These are phyloP conservation scores for Synanthedon andrenaeformis DNA, from an alignment of 2,888 invertebrate species.

Conservation along the genomic window DNA sequence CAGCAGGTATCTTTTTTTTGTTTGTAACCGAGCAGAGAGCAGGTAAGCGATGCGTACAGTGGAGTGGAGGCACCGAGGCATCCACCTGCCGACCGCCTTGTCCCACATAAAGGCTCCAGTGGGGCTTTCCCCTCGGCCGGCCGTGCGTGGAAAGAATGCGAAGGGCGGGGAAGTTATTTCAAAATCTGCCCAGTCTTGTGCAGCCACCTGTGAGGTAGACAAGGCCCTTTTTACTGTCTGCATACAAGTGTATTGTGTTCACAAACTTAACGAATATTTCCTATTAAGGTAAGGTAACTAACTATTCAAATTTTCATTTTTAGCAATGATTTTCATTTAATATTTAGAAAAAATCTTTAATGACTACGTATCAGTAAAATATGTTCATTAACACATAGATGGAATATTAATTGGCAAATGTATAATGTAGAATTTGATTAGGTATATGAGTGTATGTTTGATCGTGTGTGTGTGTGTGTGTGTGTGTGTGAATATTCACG, in stretches of 20 bases:
- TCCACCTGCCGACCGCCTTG: constrained; percentile 38
- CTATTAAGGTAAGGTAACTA: too few relatives aligned
- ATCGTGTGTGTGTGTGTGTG: not conserved
- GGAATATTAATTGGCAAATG: too few relatives aligned
- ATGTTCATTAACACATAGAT: too few relatives aligned
- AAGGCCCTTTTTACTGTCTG: constrained; percentile 33
- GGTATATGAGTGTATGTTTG: too few relatives aligned
- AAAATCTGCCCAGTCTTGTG: constrained; percentile 38
- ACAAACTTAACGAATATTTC: too few relatives aligned
- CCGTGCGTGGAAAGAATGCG: constrained; percentile 15
- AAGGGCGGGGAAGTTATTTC: constrained; percentile 26
- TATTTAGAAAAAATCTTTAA: too few relatives aligned
- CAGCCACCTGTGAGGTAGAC: constrained; percentile 54
- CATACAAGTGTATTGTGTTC: constrained; percentile 1
- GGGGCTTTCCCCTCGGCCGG: constrained; percentile 32
- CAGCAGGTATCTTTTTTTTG: constrained; percentile 49
- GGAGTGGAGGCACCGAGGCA: constrained; percentile 15
- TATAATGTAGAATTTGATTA: too few relatives aligned
- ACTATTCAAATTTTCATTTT: too few relatives aligned
- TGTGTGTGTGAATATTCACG: not conserved
- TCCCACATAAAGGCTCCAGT: constrained; percentile 16
- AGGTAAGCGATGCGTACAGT: constrained; percentile 46
- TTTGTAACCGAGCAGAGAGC: constrained; percentile 18
- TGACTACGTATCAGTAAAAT: too few relatives aligned
- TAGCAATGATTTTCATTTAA: too few relatives aligned